These are phyloP conservation scores for Scaptomyza cyrtandrae DNA, from an alignment of 2,888 invertebrate species.

Conservation along the genomic window DNA sequence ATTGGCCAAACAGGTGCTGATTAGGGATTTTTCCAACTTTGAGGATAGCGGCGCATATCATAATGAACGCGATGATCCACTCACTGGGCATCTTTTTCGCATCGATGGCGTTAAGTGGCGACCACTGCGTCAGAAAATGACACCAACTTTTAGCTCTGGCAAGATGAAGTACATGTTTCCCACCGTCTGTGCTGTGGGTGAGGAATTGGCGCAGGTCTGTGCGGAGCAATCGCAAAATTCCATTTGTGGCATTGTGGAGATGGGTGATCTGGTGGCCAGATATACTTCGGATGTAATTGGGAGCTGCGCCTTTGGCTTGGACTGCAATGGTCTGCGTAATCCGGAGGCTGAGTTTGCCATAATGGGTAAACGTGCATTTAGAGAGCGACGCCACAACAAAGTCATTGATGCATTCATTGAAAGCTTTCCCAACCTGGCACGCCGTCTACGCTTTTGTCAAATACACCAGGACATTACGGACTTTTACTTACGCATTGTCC, in stretches of 20 bases:
- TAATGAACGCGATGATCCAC: constrained; percentile 82
- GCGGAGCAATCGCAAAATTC: constrained; percentile 53
- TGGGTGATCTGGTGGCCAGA: constrained; percentile 79
- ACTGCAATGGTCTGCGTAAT: constrained; percentile 83
- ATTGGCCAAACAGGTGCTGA: constrained; percentile 66
- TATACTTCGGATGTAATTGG: constrained; percentile 86
- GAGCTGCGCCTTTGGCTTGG: constrained; percentile 84
- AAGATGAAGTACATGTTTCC: constrained; percentile 85
- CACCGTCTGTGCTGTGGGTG: constrained; percentile 67
- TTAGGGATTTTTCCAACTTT: constrained; percentile 78
- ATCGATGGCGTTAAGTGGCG: constrained; percentile 83
- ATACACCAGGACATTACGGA: constrained; percentile 62
- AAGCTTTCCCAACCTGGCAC: constrained; percentile 62
- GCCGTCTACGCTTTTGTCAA: constrained; percentile 58
- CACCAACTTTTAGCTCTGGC: constrained; percentile 85
- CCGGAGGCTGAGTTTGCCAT: constrained; percentile 81
- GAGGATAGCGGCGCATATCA: constrained; percentile 78
- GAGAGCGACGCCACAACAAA: constrained; percentile 57
- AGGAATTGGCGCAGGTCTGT: constrained; percentile 47
- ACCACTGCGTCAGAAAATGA: constrained; percentile 83
- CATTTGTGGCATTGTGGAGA: constrained; percentile 65
- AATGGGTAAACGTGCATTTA: constrained; percentile 69
- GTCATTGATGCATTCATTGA: constrained; percentile 55
- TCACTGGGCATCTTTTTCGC: constrained; percentile 80
- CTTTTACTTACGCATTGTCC: constrained; percentile 78